Conservation (phyloP, 2,888 invertebrate species). For the Galerucella nymphaeae region DNA sequence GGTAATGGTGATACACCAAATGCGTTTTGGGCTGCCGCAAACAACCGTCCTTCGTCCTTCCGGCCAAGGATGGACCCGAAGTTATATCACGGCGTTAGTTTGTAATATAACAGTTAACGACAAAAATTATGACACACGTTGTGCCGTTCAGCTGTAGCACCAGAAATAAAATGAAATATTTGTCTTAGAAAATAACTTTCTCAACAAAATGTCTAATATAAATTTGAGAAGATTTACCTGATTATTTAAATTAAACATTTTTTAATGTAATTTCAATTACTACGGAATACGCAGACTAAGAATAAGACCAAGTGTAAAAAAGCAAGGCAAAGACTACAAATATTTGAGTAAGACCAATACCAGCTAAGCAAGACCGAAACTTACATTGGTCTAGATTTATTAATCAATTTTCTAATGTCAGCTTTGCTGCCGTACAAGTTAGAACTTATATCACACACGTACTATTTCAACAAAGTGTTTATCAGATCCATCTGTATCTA, state of each 20-base stretch:
- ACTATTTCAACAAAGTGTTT: too few species aligned
- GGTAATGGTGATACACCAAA: slow-evolving; percentile 46
- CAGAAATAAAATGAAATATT: neutral
- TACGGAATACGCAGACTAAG: too few species aligned
- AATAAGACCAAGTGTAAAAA: too few species aligned
- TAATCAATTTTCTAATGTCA: too few species aligned
- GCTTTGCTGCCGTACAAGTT: too few species aligned
- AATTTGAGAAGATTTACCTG: neutral
- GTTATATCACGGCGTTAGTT: slow-evolving; percentile 35
- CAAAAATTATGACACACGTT: slow-evolving; percentile 25
- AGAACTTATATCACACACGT: too few species aligned
- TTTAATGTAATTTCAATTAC: too few species aligned
- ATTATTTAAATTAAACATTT: neutral
- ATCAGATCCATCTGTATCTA: too few species aligned
- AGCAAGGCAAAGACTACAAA: too few species aligned
- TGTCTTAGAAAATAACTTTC: neutral
- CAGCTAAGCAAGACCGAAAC: too few species aligned
- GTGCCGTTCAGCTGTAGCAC: neutral
- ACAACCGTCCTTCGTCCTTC: slow-evolving; percentile 23
- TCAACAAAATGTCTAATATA: neutral
- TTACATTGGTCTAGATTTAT: too few species aligned
- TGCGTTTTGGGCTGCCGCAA: slow-evolving; percentile 27
- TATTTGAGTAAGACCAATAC: too few species aligned
- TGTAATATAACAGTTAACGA: slow-evolving; percentile 35
- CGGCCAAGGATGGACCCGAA: slow-evolving; percentile 29